Percentiles rank a stretch among this genome's conserved stretches.
Conservation (phyloP, 2,888 invertebrate species). For the Galerucella nymphaeae region DNA sequence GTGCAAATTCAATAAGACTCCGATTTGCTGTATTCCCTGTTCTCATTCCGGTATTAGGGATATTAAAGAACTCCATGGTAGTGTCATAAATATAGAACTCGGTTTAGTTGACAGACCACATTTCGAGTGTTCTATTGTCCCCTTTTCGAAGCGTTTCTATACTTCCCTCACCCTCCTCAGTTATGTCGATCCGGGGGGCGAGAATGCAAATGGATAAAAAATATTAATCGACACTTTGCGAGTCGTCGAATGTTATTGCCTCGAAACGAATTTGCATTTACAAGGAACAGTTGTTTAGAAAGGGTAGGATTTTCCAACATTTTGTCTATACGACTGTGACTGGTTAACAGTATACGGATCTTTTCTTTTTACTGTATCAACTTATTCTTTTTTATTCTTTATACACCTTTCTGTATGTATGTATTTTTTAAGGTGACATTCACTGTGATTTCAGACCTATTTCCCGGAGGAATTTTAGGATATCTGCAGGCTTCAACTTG, state of each 20-base stretch:
- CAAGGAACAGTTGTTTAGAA: constrained; percentile 9
- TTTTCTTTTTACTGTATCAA: background rate
- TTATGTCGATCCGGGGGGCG: constrained; percentile 6
- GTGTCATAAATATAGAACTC: constrained; percentile 15
- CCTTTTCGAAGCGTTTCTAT: constrained; percentile 3
- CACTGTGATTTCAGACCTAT: too few species aligned
- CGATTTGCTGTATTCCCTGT: constrained; percentile 3
- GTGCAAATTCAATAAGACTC: constrained; percentile 20
- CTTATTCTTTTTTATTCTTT: background rate
- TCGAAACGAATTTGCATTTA: constrained; percentile 12
- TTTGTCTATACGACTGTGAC: background rate
- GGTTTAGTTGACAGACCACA: constrained; percentile 18
- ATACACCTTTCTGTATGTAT: background rate
- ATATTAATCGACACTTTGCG: constrained; percentile 45
- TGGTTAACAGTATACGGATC: background rate
- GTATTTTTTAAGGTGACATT: too few species aligned
- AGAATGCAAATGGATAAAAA: constrained; percentile 18
- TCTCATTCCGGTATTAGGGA: constrained; percentile 15
- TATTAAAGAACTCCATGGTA: constrained; percentile 15
- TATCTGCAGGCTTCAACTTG: too few species aligned
- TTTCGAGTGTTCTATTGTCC: constrained; percentile 12
- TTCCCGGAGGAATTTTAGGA: too few species aligned
- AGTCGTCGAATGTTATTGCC: constrained; percentile 12
- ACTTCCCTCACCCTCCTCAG: constrained; percentile 10
- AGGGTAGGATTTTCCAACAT: background rate